These are phyloP conservation scores for Myotis myotis DNA, from an alignment of 2,797 vertebrate genomes.

Conservation along the genomic window DNA sequence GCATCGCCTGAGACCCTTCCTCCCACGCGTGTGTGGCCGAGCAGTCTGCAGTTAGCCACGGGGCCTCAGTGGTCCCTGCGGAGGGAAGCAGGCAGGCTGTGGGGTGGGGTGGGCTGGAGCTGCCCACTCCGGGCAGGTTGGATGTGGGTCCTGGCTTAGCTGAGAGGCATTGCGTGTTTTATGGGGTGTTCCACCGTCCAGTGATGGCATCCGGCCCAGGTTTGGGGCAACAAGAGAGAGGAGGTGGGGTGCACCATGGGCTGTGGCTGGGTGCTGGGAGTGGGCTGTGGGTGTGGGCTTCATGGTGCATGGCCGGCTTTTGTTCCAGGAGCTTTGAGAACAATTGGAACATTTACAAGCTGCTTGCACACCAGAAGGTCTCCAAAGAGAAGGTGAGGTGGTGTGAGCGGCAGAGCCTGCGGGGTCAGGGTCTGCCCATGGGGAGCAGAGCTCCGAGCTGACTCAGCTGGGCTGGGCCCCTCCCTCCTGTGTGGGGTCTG, in stretches of 20 bases:
- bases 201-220: neutral
- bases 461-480: accelerated
- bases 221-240: accelerated
- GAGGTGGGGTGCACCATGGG: accelerated
- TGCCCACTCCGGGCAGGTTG: accelerated
- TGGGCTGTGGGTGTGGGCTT: neutral
- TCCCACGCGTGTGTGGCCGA: accelerated
- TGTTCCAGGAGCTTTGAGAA: slow-evolving; percentile 95
- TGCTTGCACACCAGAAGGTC: slow-evolving; percentile 91
- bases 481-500: neutral
- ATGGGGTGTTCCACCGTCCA: accelerated
- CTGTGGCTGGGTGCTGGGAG: accelerated
- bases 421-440: neutral
- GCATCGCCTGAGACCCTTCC: neutral
- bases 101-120: neutral
- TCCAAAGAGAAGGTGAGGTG: slow-evolving; percentile 86
- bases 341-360: slow-evolving; percentile 97
- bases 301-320: accelerated
- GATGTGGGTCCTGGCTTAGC: neutral
- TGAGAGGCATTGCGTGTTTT: accelerated
- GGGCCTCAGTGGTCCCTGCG: accelerated
- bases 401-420: accelerated
- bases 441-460: neutral
- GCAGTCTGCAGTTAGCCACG: neutral
- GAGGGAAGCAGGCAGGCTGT: neutral